These are phyloP conservation scores for Pachypeltis micranthus DNA, from an alignment of 1,140 invertebrate genomes.

Conservation along the genomic window DNA sequence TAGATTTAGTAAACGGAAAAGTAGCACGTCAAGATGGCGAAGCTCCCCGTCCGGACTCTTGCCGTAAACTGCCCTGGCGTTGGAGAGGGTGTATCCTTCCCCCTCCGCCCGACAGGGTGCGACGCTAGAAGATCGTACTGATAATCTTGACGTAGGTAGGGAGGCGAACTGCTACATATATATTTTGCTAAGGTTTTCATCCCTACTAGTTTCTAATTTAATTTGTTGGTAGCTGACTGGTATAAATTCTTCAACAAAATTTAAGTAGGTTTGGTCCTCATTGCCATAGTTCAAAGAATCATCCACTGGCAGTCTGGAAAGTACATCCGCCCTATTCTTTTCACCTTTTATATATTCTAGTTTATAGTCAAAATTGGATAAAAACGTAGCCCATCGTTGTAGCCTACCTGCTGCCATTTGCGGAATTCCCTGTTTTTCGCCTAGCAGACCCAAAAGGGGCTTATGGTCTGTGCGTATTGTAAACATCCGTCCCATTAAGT, in stretches of 20 bases:
- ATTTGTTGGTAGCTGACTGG: slow-evolving; percentile 21
- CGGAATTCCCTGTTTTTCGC: slow-evolving; percentile 28
- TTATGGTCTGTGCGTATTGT: slow-evolving; percentile 36
- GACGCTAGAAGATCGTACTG: no score
- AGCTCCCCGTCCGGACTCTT: no score
- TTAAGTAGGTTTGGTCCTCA: slow-evolving; percentile 22
- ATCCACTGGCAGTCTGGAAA: slow-evolving; percentile 28
- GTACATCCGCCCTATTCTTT: slow-evolving; percentile 1
- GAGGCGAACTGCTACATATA: no score
- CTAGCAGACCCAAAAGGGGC: slow-evolving; percentile 33
- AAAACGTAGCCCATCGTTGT: slow-evolving; percentile 30
- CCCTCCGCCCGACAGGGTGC: no score
- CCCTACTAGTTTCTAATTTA: slow-evolving; percentile 19
- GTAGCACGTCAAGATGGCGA: no score
- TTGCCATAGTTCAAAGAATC: neutral
- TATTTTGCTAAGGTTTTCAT: slow-evolving; percentile 24
- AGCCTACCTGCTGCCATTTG: slow-evolving; percentile 28
- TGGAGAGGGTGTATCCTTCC: no score
- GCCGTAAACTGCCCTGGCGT: no score
- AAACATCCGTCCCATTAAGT: slow-evolving; percentile 34
- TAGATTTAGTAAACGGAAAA: no score
- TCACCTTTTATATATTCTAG: slow-evolving; percentile 28
- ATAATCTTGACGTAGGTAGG: no score
- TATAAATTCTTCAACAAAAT: slow-evolving; percentile 22
- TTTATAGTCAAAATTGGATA: slow-evolving; percentile 29